These are phyloP conservation scores for Chamaea fasciata DNA, from an alignment of 2,113 vertebrate species.

Conservation along the genomic window DNA sequence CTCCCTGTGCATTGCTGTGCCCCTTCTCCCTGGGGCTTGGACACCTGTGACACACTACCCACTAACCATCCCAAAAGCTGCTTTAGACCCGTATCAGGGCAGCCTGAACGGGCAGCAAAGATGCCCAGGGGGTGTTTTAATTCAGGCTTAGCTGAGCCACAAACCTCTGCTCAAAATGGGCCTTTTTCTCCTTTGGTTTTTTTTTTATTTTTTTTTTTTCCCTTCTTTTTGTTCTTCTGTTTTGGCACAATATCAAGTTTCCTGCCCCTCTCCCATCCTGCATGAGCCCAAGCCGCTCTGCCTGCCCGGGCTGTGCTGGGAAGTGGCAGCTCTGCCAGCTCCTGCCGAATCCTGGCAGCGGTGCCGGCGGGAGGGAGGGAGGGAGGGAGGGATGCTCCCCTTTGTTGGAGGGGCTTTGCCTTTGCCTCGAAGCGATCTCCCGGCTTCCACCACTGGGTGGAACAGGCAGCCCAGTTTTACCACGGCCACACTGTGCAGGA, in stretches of 20 bases:
- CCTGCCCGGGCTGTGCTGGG: background rate
- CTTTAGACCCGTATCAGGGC: background rate
- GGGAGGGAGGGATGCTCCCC: background rate
- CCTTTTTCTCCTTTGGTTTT: background rate
- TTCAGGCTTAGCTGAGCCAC: background rate
- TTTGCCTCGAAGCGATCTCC: background rate
- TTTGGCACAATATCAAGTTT: background rate
- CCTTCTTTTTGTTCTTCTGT: background rate
- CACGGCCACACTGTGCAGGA: background rate
- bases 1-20: background rate
- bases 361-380: background rate
- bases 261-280: background rate
- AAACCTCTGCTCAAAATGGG: background rate
- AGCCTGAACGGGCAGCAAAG: rapidly evolving
- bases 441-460: conserved; percentile 47
- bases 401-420: background rate
- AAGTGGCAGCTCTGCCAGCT: background rate
- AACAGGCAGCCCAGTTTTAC: conserved; percentile 53
- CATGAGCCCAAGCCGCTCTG: background rate
- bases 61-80: background rate
- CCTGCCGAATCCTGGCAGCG: rapidly evolving
- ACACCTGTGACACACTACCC: background rate
- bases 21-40: background rate
- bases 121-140: background rate
- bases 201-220: background rate